Percentiles rank a stretch among this genome's conserved stretches.
Evolutionary conservation across 2,888 invertebrate genomes (phyloP).

Genomic region (Liopterus haemorrhoidalis): DNA sequence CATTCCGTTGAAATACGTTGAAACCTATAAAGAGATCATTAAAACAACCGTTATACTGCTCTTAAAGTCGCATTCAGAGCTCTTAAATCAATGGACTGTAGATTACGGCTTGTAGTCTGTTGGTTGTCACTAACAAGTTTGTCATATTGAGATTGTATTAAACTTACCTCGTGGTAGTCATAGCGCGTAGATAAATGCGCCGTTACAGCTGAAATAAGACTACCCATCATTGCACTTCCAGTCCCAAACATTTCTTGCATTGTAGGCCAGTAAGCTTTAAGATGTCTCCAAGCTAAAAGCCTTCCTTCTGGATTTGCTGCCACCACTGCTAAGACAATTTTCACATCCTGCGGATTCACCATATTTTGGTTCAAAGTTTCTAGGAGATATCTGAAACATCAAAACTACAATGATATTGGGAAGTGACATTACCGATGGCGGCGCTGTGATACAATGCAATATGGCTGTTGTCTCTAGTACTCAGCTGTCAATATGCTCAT

Average conservation of each 20-base stretch:
- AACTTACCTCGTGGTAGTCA: constrained; percentile 64
- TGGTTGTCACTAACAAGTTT: too few relatives aligned
- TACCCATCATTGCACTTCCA: constrained; percentile 57
- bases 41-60: neutral
- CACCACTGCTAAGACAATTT: constrained; percentile 64
- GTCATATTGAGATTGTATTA: too few relatives aligned
- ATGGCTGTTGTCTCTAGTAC: too few relatives aligned
- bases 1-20: constrained; percentile 46
- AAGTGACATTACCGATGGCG: too few relatives aligned
- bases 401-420: neutral
- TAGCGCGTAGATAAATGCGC: constrained; percentile 65
- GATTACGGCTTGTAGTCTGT: too few relatives aligned
- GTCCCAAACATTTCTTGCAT: constrained; percentile 59
- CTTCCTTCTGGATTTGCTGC: constrained; percentile 66
- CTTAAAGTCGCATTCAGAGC: neutral
- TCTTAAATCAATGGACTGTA: too few relatives aligned
- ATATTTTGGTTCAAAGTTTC: constrained; percentile 64
- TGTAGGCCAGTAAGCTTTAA: constrained; percentile 63
- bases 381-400: constrained; percentile 63
- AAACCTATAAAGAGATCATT: constrained; percentile 38
- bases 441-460: too few relatives aligned
- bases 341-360: constrained; percentile 65
- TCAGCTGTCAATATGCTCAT: too few relatives aligned
- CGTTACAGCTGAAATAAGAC: constrained; percentile 58
- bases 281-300: constrained; percentile 66